Evolutionary conservation across 2,888 invertebrate genomes (phyloP).

Genomic region (Sinodicranocentrus sp.): DNA sequence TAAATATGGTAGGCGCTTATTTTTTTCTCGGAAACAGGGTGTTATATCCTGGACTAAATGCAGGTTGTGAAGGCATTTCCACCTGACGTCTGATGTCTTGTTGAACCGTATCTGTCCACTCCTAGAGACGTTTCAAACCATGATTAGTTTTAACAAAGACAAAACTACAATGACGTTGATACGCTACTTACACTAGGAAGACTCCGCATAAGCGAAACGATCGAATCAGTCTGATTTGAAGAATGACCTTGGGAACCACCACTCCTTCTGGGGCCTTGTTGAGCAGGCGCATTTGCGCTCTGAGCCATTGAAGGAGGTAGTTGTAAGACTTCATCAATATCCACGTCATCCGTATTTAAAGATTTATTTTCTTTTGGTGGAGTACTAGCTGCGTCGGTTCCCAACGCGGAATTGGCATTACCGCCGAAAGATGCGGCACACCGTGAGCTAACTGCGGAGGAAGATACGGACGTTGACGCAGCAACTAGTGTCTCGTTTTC

Average conservation of each 20-base stretch:
- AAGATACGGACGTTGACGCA: conserved; percentile 13
- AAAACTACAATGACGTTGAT: not conserved
- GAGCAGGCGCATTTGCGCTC: not conserved
- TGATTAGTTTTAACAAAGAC: not conserved
- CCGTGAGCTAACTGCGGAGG: conserved; percentile 32
- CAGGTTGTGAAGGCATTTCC: conserved; percentile 81
- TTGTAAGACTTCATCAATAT: conserved; percentile 60
- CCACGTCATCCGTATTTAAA: conserved; percentile 45
- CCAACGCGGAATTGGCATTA: not conserved
- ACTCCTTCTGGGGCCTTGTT: conserved; percentile 17
- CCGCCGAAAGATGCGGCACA: conserved; percentile 47
- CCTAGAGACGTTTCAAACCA: conserved; percentile 79
- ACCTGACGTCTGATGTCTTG: conserved; percentile 88
- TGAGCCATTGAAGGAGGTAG: conserved; percentile 49
- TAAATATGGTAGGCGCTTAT: no score
- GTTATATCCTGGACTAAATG: conserved; percentile 93
- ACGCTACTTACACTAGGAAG: conserved; percentile 49
- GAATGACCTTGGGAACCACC: conserved; percentile 33
- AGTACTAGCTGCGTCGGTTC: not conserved
- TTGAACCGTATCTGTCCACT: conserved; percentile 93
- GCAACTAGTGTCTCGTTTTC: no score
- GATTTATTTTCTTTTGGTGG: not conserved
- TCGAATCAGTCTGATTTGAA: conserved; percentile 48
- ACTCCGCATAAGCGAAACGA: conserved; percentile 30
- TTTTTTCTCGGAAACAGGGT: conserved; percentile 92